A percentile compares a stretch with the other conserved stretches of the same genome.
phyloP scores from a whole-genome alignment of 1,140 invertebrate genomes.

The Paraescarpia echinospica region DNA sequence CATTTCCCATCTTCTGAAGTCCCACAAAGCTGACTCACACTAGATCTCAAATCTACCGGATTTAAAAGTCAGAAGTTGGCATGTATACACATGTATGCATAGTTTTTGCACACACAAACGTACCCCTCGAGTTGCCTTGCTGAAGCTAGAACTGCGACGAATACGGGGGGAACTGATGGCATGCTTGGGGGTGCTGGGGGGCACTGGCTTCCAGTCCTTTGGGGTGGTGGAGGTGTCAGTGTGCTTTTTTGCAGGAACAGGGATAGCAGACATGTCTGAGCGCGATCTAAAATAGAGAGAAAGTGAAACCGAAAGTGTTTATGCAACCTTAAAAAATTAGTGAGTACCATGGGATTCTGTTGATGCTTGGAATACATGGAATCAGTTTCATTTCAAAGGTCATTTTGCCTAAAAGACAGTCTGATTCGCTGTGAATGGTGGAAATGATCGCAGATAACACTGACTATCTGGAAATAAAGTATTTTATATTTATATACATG shows the following conservation, averaged over 20 bases:
- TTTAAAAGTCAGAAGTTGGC: no score
- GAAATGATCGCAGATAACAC: no score
- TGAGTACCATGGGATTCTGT: not conserved
- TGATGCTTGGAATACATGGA: not conserved
- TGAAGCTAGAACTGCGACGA: slow-evolving; percentile 19
- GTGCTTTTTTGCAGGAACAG: not conserved
- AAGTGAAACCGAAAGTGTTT: not conserved
- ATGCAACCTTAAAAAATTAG: not conserved
- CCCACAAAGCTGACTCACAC: no score
- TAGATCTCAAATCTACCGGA: no score
- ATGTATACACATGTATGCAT: not conserved
- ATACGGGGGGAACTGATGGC: slow-evolving; percentile 13
- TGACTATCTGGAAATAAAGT: no score
- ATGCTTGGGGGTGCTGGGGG: slow-evolving; percentile 13
- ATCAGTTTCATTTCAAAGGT: not conserved
- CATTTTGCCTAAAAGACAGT: no score
- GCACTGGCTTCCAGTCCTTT: not conserved
- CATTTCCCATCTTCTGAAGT: no score
- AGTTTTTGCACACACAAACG: not conserved
- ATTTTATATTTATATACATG: no score
- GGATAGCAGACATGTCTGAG: not conserved
- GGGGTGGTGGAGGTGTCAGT: not conserved
- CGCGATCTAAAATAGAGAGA: not conserved
- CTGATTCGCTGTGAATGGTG: no score
- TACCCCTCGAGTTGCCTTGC: slow-evolving; percentile 12